These are phyloP conservation scores for Boloria euphrosyne DNA, from an alignment of 2,888 invertebrate species.

Conservation along the genomic window DNA sequence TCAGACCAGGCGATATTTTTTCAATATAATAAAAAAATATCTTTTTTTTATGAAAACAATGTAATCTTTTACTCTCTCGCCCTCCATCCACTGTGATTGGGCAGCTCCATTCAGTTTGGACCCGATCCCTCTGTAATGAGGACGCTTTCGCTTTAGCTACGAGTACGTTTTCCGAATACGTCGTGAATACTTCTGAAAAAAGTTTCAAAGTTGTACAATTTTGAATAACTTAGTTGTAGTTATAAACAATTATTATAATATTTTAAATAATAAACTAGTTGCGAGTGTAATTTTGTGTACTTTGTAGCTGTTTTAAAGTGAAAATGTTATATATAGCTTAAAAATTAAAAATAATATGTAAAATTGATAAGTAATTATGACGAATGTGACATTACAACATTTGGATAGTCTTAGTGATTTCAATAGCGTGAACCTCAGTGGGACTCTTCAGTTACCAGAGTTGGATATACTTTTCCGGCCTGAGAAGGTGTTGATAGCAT, in stretches of 20 bases:
- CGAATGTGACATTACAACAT: conserved; percentile 15
- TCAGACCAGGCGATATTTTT: no score
- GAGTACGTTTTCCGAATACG: conserved; percentile 1
- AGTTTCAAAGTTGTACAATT: background rate
- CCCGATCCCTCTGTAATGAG: background rate
- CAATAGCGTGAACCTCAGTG: conserved; percentile 47
- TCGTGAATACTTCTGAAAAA: background rate
- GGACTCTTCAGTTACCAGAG: conserved; percentile 55
- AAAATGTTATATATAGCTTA: background rate
- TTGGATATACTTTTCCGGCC: conserved; percentile 72
- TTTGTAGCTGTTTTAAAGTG: no score
- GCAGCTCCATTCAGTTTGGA: conserved; percentile 14
- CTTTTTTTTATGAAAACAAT: background rate
- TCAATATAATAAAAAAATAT: no score
- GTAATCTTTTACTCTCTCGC: background rate
- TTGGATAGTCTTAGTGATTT: conserved; percentile 30
- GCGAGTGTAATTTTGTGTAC: no score
- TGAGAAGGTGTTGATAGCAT: conserved; percentile 78
- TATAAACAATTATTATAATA: background rate
- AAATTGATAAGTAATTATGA: conserved; percentile 5
- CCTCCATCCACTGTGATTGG: background rate
- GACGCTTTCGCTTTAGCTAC: conserved; percentile 2
- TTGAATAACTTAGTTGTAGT: no score
- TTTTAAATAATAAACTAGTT: background rate
- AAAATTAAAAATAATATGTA: background rate